These are phyloP conservation scores for Polyodon spathula DNA, from an alignment of 2,113 vertebrate genomes.

Conservation along the genomic window DNA sequence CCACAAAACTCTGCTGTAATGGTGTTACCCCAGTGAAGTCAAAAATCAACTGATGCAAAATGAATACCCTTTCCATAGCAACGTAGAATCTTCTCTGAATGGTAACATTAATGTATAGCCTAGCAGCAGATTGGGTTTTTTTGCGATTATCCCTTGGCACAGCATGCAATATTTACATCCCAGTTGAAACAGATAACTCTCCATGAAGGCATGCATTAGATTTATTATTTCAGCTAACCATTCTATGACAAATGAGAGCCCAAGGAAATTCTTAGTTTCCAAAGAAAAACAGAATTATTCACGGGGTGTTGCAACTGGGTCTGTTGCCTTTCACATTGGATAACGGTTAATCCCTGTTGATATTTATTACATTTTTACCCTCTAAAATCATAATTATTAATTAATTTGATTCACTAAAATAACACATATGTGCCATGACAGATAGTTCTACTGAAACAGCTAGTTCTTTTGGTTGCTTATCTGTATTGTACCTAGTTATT, in stretches of 20 bases:
- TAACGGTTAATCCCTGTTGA: neutral
- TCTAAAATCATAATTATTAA: neutral
- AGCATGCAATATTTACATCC: neutral
- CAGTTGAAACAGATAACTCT: constrained; percentile 2
- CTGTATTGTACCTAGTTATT: too few relatives aligned
- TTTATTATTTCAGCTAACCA: neutral
- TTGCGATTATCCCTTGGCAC: neutral
- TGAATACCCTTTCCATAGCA: neutral
- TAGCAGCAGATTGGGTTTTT: neutral
- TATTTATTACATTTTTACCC: too few relatives aligned
- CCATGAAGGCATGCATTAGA: neutral
- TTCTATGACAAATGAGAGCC: too few relatives aligned
- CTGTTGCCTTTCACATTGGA: neutral
- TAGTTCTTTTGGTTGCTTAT: too few relatives aligned
- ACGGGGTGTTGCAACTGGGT: neutral
- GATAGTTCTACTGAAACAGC: neutral
- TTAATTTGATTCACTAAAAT: neutral
- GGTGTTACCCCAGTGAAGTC: neutral
- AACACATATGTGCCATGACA: neutral
- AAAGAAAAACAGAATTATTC: neutral
- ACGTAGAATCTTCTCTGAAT: neutral
- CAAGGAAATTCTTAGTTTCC: neutral
- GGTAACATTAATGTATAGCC: neutral
- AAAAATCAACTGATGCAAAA: neutral
- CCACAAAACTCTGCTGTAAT: neutral